A percentile compares a stretch with the other conserved stretches of the same genome.
These are phyloP conservation scores for Okapia johnstoni DNA, from an alignment of 2,113 vertebrate species.

Conservation along the genomic window DNA sequence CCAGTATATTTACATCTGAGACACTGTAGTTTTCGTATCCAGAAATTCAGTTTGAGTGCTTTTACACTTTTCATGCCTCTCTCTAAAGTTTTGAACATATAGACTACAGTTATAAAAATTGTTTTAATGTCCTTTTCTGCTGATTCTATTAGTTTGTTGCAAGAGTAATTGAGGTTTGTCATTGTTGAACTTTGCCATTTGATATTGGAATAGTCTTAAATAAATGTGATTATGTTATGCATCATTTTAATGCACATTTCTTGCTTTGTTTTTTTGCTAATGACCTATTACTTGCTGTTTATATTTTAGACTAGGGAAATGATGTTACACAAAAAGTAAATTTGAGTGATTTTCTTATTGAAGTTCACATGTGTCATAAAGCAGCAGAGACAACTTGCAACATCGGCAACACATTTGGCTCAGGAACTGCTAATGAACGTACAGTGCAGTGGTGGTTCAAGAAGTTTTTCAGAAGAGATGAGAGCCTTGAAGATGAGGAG, in stretches of 20 bases:
- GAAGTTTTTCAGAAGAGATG: background rate
- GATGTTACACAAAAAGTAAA: background rate
- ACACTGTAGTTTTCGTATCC: background rate
- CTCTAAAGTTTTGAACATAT: background rate
- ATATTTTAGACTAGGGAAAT: background rate
- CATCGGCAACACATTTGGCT: background rate
- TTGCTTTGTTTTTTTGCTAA: background rate
- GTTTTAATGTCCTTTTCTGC: background rate
- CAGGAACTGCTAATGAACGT: background rate
- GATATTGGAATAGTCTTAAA: background rate
- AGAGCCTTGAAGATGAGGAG: background rate
- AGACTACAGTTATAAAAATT: background rate
- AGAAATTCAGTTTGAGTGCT: background rate
- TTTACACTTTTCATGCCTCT: background rate
- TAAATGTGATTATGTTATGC: background rate
- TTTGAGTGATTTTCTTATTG: background rate
- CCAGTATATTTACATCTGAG: background rate
- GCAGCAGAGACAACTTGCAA: background rate
- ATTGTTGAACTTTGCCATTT: background rate
- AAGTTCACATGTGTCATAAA: background rate
- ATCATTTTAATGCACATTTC: background rate
- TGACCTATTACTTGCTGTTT: background rate
- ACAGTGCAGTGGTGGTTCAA: background rate
- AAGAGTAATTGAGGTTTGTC: background rate
- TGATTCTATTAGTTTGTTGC: background rate